These are phyloP conservation scores for Schizotus pectinicornis DNA, from an alignment of 2,888 invertebrate species.

Conservation along the genomic window DNA sequence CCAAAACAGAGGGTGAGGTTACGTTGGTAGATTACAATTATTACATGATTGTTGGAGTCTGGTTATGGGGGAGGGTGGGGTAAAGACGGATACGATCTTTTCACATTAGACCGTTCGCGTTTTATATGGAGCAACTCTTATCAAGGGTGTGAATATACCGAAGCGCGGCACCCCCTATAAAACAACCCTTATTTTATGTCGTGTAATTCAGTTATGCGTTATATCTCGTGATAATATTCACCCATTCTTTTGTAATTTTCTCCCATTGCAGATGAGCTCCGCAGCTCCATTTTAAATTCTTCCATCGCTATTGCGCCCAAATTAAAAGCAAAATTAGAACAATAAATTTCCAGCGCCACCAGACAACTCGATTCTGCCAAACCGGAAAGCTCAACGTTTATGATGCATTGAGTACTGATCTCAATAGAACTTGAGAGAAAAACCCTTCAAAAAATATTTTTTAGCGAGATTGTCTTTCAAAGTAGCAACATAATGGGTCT, in stretches of 20 bases:
- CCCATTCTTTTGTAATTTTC: constrained; percentile 34
- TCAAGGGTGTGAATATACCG: constrained; percentile 28
- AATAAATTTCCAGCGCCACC: constrained; percentile 24
- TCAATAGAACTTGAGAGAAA: too few relatives aligned
- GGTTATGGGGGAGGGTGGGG: constrained; percentile 3
- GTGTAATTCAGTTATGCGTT: constrained; percentile 34
- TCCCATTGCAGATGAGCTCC: constrained; percentile 31
- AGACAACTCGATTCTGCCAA: too few relatives aligned
- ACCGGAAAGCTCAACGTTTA: too few relatives aligned
- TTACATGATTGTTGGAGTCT: constrained; percentile 7
- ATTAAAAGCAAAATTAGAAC: constrained; percentile 35
- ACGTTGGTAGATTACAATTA: constrained; percentile 16
- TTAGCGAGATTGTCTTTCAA: too few relatives aligned
- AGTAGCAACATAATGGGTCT: too few relatives aligned
- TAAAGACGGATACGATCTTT: constrained; percentile 18
- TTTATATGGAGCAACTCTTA: constrained; percentile 24
- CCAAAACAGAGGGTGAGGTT: background rate
- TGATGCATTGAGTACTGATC: too few relatives aligned
- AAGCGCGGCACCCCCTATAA: constrained; percentile 26
- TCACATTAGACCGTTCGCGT: constrained; percentile 12
- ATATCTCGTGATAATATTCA: constrained; percentile 32
- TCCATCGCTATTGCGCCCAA: constrained; percentile 26
- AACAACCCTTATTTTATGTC: constrained; percentile 36
- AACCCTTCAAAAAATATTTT: too few relatives aligned
- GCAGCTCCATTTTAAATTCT: constrained; percentile 21